These are phyloP conservation scores for Lysiphlebus fabarum DNA, from an alignment of 1,140 invertebrate species.

Conservation along the genomic window DNA sequence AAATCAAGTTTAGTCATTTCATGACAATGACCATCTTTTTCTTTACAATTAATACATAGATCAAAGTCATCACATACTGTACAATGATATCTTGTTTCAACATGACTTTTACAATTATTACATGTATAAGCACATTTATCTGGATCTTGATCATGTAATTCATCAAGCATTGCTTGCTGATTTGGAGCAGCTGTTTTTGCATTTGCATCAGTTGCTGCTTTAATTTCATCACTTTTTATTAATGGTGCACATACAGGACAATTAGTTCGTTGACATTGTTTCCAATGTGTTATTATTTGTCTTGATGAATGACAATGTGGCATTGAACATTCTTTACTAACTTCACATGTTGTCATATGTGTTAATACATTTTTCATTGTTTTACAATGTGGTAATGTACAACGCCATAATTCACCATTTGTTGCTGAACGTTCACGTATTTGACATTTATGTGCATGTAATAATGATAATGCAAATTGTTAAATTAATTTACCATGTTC, in stretches of 20 bases:
- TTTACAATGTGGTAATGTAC: slow-evolving; percentile 92
- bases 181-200: slow-evolving; percentile 35
- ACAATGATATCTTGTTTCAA: slow-evolving; percentile 97
- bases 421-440: slow-evolving; percentile 74
- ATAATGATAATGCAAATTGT: slow-evolving; percentile 91
- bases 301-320: slow-evolving; percentile 97
- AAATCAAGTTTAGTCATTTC: slow-evolving; percentile 96
- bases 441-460: slow-evolving; percentile 99
- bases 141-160: slow-evolving; percentile 96
- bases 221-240: slow-evolving; percentile 87
- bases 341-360: slow-evolving; percentile 97
- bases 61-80: slow-evolving; percentile 98
- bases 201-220: slow-evolving; percentile 56
- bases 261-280: slow-evolving; percentile 90
- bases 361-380: slow-evolving; percentile 98
- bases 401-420: slow-evolving; percentile 78
- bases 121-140: slow-evolving; percentile 98
- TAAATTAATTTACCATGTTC: slow-evolving; percentile 98
- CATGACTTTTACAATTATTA: slow-evolving; percentile 93
- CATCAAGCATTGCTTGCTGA: slow-evolving; percentile 79
- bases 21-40: slow-evolving; percentile 92
- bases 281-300: slow-evolving; percentile 99
- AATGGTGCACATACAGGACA: slow-evolving; percentile 97
- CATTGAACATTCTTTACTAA: slow-evolving; percentile 84
- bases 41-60: slow-evolving; percentile 92